Conservation (phyloP, 2,888 invertebrate genomes). For the Formica aserva region DNA sequence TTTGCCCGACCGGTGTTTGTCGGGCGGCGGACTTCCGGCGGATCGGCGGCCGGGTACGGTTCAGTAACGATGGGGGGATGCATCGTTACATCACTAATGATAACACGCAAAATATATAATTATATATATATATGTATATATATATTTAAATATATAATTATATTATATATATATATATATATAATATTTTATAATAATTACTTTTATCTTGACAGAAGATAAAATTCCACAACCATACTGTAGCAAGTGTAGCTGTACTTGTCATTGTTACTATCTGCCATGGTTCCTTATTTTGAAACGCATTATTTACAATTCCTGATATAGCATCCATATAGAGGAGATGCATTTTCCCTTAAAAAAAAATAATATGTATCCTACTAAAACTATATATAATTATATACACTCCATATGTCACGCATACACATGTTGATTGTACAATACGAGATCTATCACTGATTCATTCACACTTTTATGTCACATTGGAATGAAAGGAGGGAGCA, state of each 20-base stretch:
- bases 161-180: too few relatives aligned
- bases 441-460: not conserved
- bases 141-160: too few relatives aligned
- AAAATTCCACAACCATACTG: constrained; percentile 92
- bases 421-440: not conserved
- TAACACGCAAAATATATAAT: not conserved
- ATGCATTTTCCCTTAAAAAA: constrained; percentile 58
- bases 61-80: too few relatives aligned
- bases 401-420: not conserved
- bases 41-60: too few relatives aligned
- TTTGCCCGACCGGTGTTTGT: too few relatives aligned
- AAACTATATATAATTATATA: not conserved
- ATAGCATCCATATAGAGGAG: not conserved
- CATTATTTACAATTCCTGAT: constrained; percentile 87
- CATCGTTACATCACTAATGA: too few relatives aligned
- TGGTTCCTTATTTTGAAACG: constrained; percentile 91
- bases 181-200: constrained; percentile 80
- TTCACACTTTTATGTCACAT: not conserved
- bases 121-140: too few relatives aligned
- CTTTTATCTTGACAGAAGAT: constrained; percentile 89
- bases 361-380: not conserved
- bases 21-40: too few relatives aligned
- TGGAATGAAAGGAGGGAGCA: not conserved
- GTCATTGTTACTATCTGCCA: constrained; percentile 94
- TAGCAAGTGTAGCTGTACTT: constrained; percentile 90